Conservation (phyloP, 2,113 vertebrate species). For the Xyliphius kryptos region DNA sequence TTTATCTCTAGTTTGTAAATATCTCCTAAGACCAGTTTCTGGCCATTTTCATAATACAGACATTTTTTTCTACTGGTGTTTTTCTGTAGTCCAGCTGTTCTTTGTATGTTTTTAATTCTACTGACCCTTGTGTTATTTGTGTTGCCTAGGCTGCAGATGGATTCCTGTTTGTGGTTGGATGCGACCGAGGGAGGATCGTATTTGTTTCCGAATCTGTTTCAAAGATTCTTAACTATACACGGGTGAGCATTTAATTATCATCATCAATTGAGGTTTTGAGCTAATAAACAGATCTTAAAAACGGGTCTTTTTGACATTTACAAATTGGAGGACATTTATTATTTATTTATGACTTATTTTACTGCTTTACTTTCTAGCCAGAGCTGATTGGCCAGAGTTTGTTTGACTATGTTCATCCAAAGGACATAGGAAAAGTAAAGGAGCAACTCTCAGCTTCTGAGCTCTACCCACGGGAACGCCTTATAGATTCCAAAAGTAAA, state of each 20-base stretch:
- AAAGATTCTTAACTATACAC: constrained; percentile 82
- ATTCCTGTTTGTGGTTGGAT: constrained; percentile 87
- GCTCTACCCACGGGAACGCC: constrained; percentile 74
- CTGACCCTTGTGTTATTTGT: constrained; percentile 26
- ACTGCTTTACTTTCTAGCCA: constrained; percentile 60
- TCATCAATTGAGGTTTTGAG: no score
- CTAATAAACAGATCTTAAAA: no score
- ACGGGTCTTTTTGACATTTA: no score
- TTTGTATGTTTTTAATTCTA: background rate
- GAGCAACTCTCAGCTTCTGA: constrained; percentile 84
- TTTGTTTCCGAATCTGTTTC: constrained; percentile 86
- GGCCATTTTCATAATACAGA: no score
- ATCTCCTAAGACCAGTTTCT: no score
- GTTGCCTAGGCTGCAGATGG: constrained; percentile 81
- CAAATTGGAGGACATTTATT: no score
- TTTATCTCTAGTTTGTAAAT: no score
- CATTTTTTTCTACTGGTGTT: no score
- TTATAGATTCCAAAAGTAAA: constrained; percentile 85
- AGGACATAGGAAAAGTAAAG: constrained; percentile 89
- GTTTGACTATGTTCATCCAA: constrained; percentile 87
- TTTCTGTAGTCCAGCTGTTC: constrained; percentile 4
- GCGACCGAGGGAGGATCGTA: constrained; percentile 84
- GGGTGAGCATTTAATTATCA: no score
- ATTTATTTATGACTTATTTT: no score
- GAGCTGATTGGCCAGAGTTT: constrained; percentile 84